Evolutionary conservation across 2,797 vertebrate species (phyloP), one percentile per base, ranked within the genome.

Genomic region (Gymnodraco acuticeps): DNA sequence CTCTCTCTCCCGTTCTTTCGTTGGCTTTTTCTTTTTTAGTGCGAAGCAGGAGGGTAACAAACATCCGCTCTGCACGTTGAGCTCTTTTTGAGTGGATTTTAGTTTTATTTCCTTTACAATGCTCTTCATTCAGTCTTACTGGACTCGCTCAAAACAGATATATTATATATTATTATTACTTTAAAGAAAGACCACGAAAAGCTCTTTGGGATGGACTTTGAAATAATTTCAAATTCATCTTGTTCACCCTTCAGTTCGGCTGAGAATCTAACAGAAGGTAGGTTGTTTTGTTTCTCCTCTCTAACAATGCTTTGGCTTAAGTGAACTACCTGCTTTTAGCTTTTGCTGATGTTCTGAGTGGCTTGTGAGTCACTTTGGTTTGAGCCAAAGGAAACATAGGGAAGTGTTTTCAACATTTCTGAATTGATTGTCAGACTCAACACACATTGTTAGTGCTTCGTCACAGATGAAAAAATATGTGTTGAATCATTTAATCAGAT

Each of bases 131-230:
- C 38, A 0, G 15, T 4, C 33, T 8, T 8, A 8, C 33, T 38
- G 33, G 33, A 38, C 33, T 38, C 6, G 33, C 33, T 38, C 33
- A 8, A 8, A 38, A 38, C 33, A 6, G 33, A 6, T 38, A 38
- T 38, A n/a, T 38, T 20, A 43, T 63, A 23, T 13, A 38, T 51
- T 69, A 31, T 15, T 12, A 27, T 9, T 61, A 20, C 50, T 73
- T 61, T 4, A 52, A 16, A 72, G 19, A 12, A 31, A 48, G 3
- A 53, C 0, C 8, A 4, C 20, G 14, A 50, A 17, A 43, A n/a
- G n/a, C 13, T 50, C 0, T 56, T 46, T 42, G 70, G 48, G 74
- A 92, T 91, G 91, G 89, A 90, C 73, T 84, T 81, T 65, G 17
- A 15, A 46, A 3, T 27, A n/a, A 77, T 61, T 45, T 53, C 62